These are phyloP conservation scores for Climacteris rufus DNA, from an alignment of 2,113 vertebrate species.

Conservation along the genomic window DNA sequence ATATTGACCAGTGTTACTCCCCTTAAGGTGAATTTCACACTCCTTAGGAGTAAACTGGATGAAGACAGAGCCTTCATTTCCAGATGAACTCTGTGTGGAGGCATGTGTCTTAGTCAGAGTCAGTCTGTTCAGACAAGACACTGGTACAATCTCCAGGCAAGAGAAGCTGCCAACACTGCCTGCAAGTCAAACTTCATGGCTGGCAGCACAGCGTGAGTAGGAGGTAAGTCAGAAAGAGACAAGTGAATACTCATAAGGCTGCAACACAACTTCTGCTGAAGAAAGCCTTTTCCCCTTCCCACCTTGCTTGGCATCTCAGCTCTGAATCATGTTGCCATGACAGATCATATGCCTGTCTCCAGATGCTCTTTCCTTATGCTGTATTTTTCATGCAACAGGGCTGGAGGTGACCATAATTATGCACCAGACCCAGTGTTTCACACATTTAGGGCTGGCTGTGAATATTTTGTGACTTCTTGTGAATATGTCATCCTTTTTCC, in stretches of 20 bases:
- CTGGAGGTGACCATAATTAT: background rate
- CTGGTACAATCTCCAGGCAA: background rate
- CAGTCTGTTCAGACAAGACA: background rate
- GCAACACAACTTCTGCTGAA: background rate
- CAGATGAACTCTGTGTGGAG: background rate
- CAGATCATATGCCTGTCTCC: background rate
- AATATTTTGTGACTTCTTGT: background rate
- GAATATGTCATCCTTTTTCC: background rate
- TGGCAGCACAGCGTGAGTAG: background rate
- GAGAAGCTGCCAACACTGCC: background rate
- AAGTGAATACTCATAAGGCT: background rate
- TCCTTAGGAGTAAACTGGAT: background rate
- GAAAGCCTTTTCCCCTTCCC: background rate
- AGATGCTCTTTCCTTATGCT: background rate
- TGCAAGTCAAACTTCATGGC: background rate
- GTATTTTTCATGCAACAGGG: background rate
- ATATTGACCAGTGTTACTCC: rapidly evolving
- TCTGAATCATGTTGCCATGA: background rate
- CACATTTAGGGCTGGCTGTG: background rate
- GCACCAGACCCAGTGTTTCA: background rate
- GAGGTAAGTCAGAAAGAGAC: background rate
- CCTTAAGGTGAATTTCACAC: background rate
- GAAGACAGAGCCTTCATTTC: background rate
- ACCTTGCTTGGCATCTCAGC: background rate
- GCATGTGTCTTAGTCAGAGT: background rate